phyloP scores from a whole-genome alignment of 2,113 vertebrate genomes.

The Percina caprodes region DNA sequence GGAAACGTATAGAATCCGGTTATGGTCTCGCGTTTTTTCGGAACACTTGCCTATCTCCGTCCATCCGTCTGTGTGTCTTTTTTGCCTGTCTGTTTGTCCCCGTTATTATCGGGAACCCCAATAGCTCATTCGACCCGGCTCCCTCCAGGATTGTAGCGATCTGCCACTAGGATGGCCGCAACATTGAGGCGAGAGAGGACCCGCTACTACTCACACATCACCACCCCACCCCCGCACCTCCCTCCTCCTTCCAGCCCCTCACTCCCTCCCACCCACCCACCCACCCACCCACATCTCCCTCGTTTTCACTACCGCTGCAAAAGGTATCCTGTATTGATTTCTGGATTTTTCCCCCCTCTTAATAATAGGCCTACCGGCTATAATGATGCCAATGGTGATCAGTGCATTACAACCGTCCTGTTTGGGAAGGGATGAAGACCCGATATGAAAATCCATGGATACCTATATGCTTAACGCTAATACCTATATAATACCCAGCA shows the following conservation, averaged over 20 bases:
- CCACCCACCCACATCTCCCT: conserved; percentile 60
- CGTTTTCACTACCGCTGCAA: conserved; percentile 84
- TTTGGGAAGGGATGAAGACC: conserved; percentile 52
- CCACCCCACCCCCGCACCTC: conserved; percentile 72
- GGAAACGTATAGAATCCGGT: conserved; percentile 63
- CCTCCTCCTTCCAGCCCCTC: conserved; percentile 32
- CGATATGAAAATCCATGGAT: conserved; percentile 63
- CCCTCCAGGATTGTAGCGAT: conserved; percentile 86
- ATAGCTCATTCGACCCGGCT: conserved; percentile 84
- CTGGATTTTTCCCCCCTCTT: conserved; percentile 64
- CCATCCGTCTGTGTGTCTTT: conserved; percentile 85
- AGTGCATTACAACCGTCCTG: conserved; percentile 70
- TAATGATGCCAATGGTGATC: conserved; percentile 81
- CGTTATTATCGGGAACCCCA: conserved; percentile 84
- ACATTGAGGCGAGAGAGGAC: conserved; percentile 85
- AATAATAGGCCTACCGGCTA: conserved; percentile 80
- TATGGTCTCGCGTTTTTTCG: conserved; percentile 69
- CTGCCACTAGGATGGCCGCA: conserved; percentile 86
- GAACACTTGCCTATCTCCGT: conserved; percentile 87
- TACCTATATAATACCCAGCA: conserved; percentile 41
- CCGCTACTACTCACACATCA: conserved; percentile 87
- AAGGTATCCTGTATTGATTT: conserved; percentile 86
- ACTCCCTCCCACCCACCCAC: conserved; percentile 17
- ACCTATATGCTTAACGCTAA: conserved; percentile 61
- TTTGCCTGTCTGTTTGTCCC: conserved; percentile 78